Percentiles rank a stretch among this genome's conserved stretches.
These are phyloP conservation scores for Neodiprion pinetum DNA, from an alignment of 1,140 invertebrate species.

Conservation along the genomic window DNA sequence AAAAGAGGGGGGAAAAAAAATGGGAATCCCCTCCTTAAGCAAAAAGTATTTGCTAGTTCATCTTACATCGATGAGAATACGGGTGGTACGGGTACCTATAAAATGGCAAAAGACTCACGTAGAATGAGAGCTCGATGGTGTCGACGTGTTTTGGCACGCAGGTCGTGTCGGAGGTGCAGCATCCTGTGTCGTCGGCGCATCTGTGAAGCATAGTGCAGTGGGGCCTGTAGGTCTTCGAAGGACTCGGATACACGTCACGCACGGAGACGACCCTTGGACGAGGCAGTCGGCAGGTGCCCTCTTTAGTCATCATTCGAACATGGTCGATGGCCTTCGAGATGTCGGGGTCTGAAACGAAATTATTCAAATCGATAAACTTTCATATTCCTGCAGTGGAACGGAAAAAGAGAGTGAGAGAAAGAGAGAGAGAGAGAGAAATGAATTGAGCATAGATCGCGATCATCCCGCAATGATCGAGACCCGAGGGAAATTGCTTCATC, in stretches of 20 bases:
- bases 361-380: constrained; percentile 19
- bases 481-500: not conserved
- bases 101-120: constrained; percentile 65
- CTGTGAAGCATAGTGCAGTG: constrained; percentile 77
- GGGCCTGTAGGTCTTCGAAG: constrained; percentile 74
- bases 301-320: constrained; percentile 62
- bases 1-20: not conserved
- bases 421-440: not conserved
- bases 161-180: constrained; percentile 69
- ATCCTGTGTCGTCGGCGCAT: constrained; percentile 81
- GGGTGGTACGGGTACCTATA: not conserved
- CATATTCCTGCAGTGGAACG: not conserved
- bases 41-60: no score
- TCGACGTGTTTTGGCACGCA: constrained; percentile 73
- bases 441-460: no score
- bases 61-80: no score
- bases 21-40: no score
- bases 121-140: constrained; percentile 73
- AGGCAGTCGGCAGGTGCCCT: constrained; percentile 70
- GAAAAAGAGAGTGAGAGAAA: not conserved
- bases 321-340: constrained; percentile 65
- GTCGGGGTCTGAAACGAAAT: constrained; percentile 47
- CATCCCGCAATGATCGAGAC: not conserved
- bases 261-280: constrained; percentile 68
- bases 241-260: constrained; percentile 69